Conservation (phyloP, 2,113 vertebrate genomes). For the Aphyosemion australe region DNA sequence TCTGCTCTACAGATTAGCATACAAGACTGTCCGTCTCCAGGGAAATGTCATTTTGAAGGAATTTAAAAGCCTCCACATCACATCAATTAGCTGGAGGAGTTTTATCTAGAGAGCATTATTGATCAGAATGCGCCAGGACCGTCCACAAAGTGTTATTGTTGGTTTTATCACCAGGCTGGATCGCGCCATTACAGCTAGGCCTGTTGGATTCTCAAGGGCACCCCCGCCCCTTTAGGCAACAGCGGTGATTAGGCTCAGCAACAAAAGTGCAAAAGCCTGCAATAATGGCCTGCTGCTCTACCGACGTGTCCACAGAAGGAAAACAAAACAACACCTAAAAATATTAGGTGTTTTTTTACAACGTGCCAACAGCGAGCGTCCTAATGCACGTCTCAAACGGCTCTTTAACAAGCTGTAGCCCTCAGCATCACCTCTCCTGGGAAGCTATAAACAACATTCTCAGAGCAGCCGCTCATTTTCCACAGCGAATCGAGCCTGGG, state of each 20-base stretch:
- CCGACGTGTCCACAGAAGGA: neutral
- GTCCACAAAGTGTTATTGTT: neutral
- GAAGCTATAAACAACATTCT: conserved; percentile 29
- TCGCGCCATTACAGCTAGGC: neutral
- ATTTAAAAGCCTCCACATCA: neutral
- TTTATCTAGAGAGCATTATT: conserved; percentile 8
- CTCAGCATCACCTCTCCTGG: conserved; percentile 25
- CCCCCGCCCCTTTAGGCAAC: neutral
- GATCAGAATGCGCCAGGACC: neutral
- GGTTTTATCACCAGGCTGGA: neutral
- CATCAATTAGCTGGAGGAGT: conserved; percentile 32
- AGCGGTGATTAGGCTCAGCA: conserved; percentile 12
- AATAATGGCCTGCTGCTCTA: conserved; percentile 15
- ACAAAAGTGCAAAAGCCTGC: conserved; percentile 17
- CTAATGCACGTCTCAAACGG: conserved; percentile 17
- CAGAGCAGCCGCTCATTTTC: conserved; percentile 5
- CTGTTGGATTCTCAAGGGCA: neutral
- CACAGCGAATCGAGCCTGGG: conserved; percentile 9
- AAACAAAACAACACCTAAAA: conserved; percentile 25
- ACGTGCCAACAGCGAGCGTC: conserved; percentile 6
- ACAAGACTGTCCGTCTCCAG: conserved; percentile 4
- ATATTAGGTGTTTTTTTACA: conserved; percentile 25
- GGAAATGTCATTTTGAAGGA: conserved; percentile 1
- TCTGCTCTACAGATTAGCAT: conserved; percentile 23
- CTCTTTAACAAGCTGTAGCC: conserved; percentile 30